These are phyloP conservation scores for Drosophila asahinai DNA, from an alignment of 1,140 invertebrate species.

Conservation along the genomic window DNA sequence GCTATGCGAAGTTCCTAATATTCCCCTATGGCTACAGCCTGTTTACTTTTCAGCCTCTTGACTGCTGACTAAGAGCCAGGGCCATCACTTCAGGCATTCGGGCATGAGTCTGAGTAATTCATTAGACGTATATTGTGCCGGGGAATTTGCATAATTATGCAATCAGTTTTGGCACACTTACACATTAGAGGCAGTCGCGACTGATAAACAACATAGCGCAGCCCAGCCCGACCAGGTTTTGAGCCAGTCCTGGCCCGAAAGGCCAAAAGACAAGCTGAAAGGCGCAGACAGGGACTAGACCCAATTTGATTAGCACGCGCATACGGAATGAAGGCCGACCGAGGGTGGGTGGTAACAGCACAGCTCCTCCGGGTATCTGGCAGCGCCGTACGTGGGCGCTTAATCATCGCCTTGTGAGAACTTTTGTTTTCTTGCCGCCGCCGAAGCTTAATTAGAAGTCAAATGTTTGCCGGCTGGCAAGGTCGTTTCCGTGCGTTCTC, in stretches of 20 bases:
- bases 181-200: constrained; percentile 77
- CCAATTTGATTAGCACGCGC: constrained; percentile 79
- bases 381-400: constrained; percentile 60
- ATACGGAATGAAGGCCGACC: constrained; percentile 68
- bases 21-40: background rate
- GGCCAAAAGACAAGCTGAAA: constrained; percentile 26
- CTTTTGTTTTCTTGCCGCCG: constrained; percentile 54
- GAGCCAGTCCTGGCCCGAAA: constrained; percentile 22
- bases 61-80: constrained; percentile 42
- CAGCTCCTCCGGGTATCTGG: background rate
- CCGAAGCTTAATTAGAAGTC: constrained; percentile 72
- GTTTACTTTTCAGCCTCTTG: constrained; percentile 26
- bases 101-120: constrained; percentile 64
- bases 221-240: constrained; percentile 12
- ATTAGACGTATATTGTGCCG: constrained; percentile 77
- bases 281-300: constrained; percentile 78
- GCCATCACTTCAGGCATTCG: constrained; percentile 40
- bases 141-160: constrained; percentile 80
- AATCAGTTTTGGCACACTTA: constrained; percentile 82
- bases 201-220: constrained; percentile 68
- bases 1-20: background rate
- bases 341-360: constrained; percentile 18
- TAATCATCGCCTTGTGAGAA: constrained; percentile 66
- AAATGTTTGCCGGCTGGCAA: constrained; percentile 72
- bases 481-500: constrained; percentile 50